Percentiles rank a stretch among this genome's conserved stretches.
These are phyloP conservation scores for Pherbina coryleti DNA, from an alignment of 2,888 invertebrate species.

Conservation along the genomic window DNA sequence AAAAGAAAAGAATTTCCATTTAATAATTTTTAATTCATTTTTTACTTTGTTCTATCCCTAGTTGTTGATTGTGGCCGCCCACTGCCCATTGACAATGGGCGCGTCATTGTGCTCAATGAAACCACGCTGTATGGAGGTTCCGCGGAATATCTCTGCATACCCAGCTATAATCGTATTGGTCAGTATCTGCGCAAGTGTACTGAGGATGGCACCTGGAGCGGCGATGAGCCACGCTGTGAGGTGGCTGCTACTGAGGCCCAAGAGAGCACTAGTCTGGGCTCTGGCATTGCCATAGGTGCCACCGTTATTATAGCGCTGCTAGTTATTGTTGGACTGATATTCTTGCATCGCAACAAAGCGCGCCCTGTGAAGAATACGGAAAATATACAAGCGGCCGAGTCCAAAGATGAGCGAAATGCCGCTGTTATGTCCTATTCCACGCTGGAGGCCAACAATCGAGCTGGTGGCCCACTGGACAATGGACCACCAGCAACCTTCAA, in stretches of 20 bases:
- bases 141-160: slow-evolving; percentile 90
- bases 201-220: slow-evolving; percentile 89
- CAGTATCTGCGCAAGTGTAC: slow-evolving; percentile 86
- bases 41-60: slow-evolving; percentile 64
- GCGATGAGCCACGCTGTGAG: slow-evolving; percentile 87
- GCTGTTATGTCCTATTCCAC: slow-evolving; percentile 92
- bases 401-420: slow-evolving; percentile 88
- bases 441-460: slow-evolving; percentile 75
- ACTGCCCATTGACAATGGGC: slow-evolving; percentile 83
- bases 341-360: slow-evolving; percentile 85
- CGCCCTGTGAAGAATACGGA: slow-evolving; percentile 90
- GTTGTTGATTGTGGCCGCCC: slow-evolving; percentile 89
- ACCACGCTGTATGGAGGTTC: slow-evolving; percentile 86
- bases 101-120: slow-evolving; percentile 87
- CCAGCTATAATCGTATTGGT: slow-evolving; percentile 85
- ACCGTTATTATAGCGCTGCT: slow-evolving; percentile 85
- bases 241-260: slow-evolving; percentile 78
- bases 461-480: slow-evolving; percentile 58
- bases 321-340: slow-evolving; percentile 83
- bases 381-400: slow-evolving; percentile 87
- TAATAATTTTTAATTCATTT: background rate
- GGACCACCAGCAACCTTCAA: slow-evolving; percentile 68
- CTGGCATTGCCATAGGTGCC: slow-evolving; percentile 87
- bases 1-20: background rate
- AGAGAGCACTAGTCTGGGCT: slow-evolving; percentile 80